Percentiles rank a stretch among this genome's conserved stretches.
These are phyloP conservation scores for Lepidochrysops patricia DNA, from an alignment of 2,888 invertebrate genomes.

Conservation along the genomic window DNA sequence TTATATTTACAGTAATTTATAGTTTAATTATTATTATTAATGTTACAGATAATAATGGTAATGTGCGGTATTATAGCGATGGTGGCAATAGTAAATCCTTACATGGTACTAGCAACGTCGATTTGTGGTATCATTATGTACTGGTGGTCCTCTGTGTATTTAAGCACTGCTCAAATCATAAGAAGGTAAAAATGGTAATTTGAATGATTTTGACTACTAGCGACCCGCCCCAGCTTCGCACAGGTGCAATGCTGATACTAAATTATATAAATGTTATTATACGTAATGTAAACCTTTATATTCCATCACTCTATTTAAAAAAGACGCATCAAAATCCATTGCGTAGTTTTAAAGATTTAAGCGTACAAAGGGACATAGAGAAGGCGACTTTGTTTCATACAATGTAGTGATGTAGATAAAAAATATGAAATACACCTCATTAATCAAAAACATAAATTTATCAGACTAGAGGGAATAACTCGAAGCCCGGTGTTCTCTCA, in stretches of 20 bases:
- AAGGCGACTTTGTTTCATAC: too few relatives aligned
- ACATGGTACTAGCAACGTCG: constrained; percentile 76
- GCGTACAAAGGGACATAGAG: too few relatives aligned
- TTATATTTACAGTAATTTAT: neutral
- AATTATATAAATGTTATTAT: too few relatives aligned
- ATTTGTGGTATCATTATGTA: constrained; percentile 78
- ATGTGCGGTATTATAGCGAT: constrained; percentile 81
- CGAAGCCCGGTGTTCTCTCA: constrained; percentile 89
- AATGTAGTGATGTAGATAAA: too few relatives aligned
- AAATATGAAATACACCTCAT: too few relatives aligned
- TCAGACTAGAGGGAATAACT: constrained; percentile 68
- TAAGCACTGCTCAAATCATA: constrained; percentile 80
- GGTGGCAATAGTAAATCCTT: constrained; percentile 80
- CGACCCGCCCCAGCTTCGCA: too few relatives aligned
- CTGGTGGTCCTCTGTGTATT: constrained; percentile 77
- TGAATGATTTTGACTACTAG: neutral
- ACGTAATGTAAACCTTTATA: too few relatives aligned
- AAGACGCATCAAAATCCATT: too few relatives aligned
- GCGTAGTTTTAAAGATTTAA: too few relatives aligned
- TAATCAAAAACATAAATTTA: too few relatives aligned
- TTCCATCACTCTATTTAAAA: too few relatives aligned
- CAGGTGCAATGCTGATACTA: too few relatives aligned
- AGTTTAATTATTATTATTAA: neutral
- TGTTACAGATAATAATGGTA: constrained; percentile 75
- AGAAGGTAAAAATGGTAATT: constrained; percentile 61